Evolutionary conservation across 2,797 vertebrate species (phyloP).

Genomic region (Glyptemys insculpta): DNA sequence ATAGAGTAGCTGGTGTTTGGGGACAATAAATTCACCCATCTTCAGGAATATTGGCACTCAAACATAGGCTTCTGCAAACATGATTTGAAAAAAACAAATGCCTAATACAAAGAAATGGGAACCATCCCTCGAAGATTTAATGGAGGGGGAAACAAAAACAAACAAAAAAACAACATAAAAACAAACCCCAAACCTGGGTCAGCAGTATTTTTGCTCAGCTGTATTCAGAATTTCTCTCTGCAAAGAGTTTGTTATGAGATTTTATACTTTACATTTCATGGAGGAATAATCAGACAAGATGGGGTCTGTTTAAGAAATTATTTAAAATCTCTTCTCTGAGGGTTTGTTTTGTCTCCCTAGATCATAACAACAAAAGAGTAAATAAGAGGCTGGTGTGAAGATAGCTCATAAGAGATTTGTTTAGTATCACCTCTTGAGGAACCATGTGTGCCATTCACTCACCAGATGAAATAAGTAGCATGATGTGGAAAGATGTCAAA

Average conservation of each 20-base stretch:
- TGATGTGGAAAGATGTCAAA: neutral
- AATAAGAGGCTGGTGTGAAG: neutral
- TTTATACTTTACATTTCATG: neutral
- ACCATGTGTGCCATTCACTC: accelerated
- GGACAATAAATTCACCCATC: neutral
- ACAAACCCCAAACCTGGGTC: neutral
- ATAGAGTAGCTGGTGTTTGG: neutral
- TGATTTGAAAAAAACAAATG: neutral
- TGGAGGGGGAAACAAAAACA: neutral
- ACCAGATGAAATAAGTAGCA: neutral
- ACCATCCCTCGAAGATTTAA: neutral
- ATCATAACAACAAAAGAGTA: neutral
- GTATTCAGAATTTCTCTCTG: neutral
- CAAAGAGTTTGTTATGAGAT: neutral
- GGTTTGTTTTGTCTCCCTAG: neutral
- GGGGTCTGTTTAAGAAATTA: neutral
- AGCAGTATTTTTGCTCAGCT: neutral
- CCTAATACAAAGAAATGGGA: neutral
- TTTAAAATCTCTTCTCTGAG: neutral
- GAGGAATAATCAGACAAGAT: neutral
- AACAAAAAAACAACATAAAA: neutral
- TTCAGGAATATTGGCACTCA: neutral
- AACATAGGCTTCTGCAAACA: neutral
- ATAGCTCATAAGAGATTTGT: neutral
- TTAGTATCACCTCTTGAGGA: neutral